Percentiles rank a stretch among this genome's conserved stretches.
Evolutionary conservation across 2,797 vertebrate genomes (phyloP).

Genomic region (Sternarchorhynchus goeldii): DNA sequence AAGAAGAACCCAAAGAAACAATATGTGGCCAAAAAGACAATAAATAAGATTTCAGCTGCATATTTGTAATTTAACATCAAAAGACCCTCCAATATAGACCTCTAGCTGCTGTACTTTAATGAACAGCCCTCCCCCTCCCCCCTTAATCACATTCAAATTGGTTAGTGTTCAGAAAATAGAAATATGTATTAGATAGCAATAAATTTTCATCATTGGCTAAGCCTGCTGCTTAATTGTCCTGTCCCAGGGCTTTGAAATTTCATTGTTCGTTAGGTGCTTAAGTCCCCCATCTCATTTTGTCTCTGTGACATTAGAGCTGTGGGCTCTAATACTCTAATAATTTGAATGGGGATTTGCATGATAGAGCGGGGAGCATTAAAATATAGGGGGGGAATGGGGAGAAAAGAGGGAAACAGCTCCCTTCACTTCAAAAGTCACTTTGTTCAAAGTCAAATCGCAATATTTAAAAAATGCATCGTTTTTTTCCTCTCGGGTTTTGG

Average conservation of each 20-base stretch:
- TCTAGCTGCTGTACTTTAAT: constrained; percentile 82
- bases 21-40: constrained; percentile 79
- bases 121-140: constrained; percentile 78
- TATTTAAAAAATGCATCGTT: constrained; percentile 82
- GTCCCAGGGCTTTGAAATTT: constrained; percentile 99
- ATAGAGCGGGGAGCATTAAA: constrained; percentile 99
- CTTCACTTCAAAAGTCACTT: constrained; percentile 99
- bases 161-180: constrained; percentile 99
- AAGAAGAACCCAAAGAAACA: constrained; percentile 80
- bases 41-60: constrained; percentile 75
- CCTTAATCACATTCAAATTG: constrained; percentile 99
- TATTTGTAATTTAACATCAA: constrained; percentile 90
- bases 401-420: constrained; percentile 81
- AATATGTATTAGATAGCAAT: constrained; percentile 99
- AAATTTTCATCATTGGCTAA: constrained; percentile 99
- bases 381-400: constrained; percentile 85
- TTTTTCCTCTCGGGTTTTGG: constrained; percentile 72
- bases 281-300: constrained; percentile 99
- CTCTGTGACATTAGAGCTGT: constrained; percentile 99
- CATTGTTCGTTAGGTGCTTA: constrained; percentile 99
- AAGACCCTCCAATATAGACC: constrained; percentile 82
- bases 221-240: constrained; percentile 99
- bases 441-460: constrained; percentile 99
- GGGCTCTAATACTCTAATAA: constrained; percentile 99
- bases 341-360: constrained; percentile 99